A percentile compares a stretch with the other conserved stretches of the same genome.
Conservation (phyloP, 1,140 invertebrate genomes). For the Lordiphosa clarofinis region DNA sequence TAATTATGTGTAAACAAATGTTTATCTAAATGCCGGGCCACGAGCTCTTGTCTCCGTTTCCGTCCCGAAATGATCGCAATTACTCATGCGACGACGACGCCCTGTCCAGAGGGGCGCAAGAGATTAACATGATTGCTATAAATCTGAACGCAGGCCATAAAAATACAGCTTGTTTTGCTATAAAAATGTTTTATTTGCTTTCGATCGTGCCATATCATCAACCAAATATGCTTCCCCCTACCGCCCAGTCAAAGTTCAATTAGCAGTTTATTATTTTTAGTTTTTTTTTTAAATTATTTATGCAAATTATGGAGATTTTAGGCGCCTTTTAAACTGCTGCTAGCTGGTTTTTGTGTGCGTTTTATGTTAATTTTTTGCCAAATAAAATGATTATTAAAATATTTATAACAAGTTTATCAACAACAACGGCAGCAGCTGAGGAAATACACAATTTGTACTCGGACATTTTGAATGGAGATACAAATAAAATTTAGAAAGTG, state of each 20-base stretch:
- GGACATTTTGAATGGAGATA: slow-evolving; percentile 3
- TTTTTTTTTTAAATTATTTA: slow-evolving; percentile 13
- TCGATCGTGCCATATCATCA: slow-evolving; percentile 9
- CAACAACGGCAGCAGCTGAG: slow-evolving; percentile 17
- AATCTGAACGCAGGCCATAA: slow-evolving; percentile 48
- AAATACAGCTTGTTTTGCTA: slow-evolving; percentile 41
- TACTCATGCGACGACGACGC: slow-evolving; percentile 41
- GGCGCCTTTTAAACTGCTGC: slow-evolving; percentile 19
- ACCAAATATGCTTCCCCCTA: slow-evolving; percentile 1
- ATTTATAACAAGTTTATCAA: slow-evolving; percentile 26
- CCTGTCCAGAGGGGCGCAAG: slow-evolving; percentile 19
- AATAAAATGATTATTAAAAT: slow-evolving; percentile 44
- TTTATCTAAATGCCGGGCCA: slow-evolving; percentile 31
- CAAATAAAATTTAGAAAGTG: slow-evolving; percentile 9
- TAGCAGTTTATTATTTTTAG: slow-evolving; percentile 10
- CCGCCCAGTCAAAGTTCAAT: slow-evolving; percentile 46
- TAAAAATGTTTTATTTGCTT: slow-evolving; percentile 42
- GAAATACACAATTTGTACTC: slow-evolving; percentile 30
- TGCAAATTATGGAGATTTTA: slow-evolving; percentile 16
- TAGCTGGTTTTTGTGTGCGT: slow-evolving; percentile 15
- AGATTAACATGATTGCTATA: slow-evolving; percentile 33
- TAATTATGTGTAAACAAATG: slow-evolving; percentile 57
- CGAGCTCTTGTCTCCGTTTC: background rate
- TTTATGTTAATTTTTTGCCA: slow-evolving; percentile 20
- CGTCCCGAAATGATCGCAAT: slow-evolving; percentile 21